Evolutionary conservation across 2,888 invertebrate genomes (phyloP), one percentile per base, ranked within the genome.

Genomic region (Drosophila buzzatii): DNA sequence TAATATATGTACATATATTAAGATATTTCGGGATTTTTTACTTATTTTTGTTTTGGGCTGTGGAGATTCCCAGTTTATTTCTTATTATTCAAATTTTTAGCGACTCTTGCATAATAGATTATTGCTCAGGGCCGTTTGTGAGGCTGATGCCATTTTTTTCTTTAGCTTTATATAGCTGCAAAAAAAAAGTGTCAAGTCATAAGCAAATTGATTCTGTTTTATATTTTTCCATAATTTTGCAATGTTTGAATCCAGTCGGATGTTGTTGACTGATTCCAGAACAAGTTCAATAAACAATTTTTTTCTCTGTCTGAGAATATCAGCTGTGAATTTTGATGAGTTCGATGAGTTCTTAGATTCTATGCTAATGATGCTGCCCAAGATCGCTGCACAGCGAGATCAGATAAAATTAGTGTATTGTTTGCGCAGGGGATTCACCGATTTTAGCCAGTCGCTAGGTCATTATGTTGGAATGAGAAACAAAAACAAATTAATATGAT

Each of bases 221-320:
- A 7, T 35, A 60, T 41, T 66, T 66, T 16, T 42, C 55, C 52
- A 60, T 70, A 53, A 81, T 82, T 72, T 73, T 76, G 73, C 78
- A 78, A 81, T 69, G 51, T 53, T 57, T 62, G 33, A 59, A 62
- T 31, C 47, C 14, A 47, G 58, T 37, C 45, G 53, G 12, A 76
- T 27, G 56, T 27, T 59, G 44, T 64, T 61, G 51, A 56, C n/a
- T 58, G 56, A 55, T 64, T 64, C 52, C 18, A 69, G 73, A 85
- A 79, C 76, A 71, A 83, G 85, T 81, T 83, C 63, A 70, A 18
- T 39, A 47, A 68, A 68, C 67, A 16, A 73, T 41, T 44, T 18
- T 31, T 6, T 16, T 39, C 2, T 45, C 10, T 23, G 5, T 37
- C 33, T 10, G 3, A 41, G 12, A 53, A 18, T 42, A 55, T 44